Conservation (phyloP, 2,797 vertebrate genomes). For the Fistularia commersonii region DNA sequence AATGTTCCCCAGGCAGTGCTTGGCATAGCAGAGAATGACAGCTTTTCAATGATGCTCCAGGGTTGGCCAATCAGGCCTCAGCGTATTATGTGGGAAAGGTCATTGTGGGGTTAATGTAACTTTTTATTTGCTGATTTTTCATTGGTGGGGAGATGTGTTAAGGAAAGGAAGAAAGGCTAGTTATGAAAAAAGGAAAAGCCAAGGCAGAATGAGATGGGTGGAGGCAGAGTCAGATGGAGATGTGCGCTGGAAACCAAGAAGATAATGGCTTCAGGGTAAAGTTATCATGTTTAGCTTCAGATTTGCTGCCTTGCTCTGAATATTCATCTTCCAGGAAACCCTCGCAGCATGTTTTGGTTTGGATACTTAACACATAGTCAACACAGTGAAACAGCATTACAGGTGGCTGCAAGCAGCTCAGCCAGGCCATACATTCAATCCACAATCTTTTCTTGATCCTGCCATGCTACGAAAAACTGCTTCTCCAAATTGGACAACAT, state of each 20-base stretch:
- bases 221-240: conserved; percentile 20
- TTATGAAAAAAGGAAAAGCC: conserved; percentile 42
- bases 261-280: conserved; percentile 73
- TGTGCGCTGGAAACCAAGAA: conserved; percentile 42
- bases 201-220: conserved; percentile 34
- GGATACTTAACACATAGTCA: conserved; percentile 19
- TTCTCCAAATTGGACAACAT: conserved; percentile 56
- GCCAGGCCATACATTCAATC: conserved; percentile 52
- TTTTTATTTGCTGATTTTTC: conserved; percentile 99
- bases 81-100: conserved; percentile 98
- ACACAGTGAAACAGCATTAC: conserved; percentile 39
- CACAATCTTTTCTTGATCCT: conserved; percentile 70
- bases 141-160: conserved; percentile 76
- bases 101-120: conserved; percentile 99
- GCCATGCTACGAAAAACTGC: conserved; percentile 60
- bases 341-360: conserved; percentile 19
- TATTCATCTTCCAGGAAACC: conserved; percentile 1
- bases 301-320: conserved; percentile 48
- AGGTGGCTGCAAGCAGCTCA: conserved; percentile 58
- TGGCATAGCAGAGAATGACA: conserved; percentile 94
- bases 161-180: conserved; percentile 74
- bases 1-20: conserved; percentile 99
- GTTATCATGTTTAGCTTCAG: conserved; percentile 62
- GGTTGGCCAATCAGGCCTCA: conserved; percentile 91
- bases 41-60: conserved; percentile 89